Evolutionary conservation across 2,113 vertebrate species (phyloP).

Genomic region (Pollachius pollachius): DNA sequence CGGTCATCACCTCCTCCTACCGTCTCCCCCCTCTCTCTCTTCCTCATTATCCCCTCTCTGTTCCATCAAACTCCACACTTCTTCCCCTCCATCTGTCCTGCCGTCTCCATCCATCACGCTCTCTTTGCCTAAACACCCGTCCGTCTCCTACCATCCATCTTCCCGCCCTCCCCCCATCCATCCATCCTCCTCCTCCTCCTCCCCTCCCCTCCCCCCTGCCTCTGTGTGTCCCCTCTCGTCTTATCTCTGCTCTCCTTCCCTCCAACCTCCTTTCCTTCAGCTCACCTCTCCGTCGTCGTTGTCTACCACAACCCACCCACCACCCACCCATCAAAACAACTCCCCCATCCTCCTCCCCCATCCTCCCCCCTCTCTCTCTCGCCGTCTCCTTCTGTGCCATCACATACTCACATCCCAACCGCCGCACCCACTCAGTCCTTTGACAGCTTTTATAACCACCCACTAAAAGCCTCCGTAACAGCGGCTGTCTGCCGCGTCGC

Average conservation of each 20-base stretch:
- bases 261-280: not conserved
- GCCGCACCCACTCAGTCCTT: slow-evolving; percentile 6
- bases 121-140: not conserved
- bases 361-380: not conserved
- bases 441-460: slow-evolving; percentile 47
- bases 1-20: no score
- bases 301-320: no score
- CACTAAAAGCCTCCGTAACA: slow-evolving; percentile 45
- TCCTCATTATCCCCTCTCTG: not conserved
- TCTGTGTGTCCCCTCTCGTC: not conserved
- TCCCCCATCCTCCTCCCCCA: slow-evolving; percentile 11
- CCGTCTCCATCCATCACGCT: not conserved
- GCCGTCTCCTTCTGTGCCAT: slow-evolving; percentile 11
- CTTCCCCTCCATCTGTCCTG: not conserved
- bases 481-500: slow-evolving; percentile 14
- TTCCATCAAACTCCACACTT: no score
- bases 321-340: not conserved
- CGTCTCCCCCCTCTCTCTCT: not conserved
- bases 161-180: no score
- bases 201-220: no score
- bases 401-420: slow-evolving; percentile 15
- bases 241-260: not conserved
- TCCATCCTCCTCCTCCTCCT: no score
- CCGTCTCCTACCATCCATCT: not conserved
- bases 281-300: not conserved